A percentile compares a stretch with the other conserved stretches of the same genome.
These are phyloP conservation scores for Neodon shergylaensis DNA, from an alignment of 2,113 vertebrate genomes.

Conservation along the genomic window DNA sequence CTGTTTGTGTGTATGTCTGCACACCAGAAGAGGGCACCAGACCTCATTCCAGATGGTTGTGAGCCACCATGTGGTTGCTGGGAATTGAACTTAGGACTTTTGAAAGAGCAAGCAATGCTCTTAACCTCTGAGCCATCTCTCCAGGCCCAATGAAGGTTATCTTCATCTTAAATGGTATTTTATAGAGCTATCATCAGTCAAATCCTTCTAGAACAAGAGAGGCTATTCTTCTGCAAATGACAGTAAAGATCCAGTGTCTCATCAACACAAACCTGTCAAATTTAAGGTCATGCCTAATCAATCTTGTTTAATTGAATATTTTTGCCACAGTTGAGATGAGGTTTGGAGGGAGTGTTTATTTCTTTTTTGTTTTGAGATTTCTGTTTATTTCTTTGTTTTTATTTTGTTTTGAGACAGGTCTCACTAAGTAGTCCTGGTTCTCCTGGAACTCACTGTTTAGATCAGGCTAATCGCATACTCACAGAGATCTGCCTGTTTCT, in stretches of 20 bases:
- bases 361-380: not conserved
- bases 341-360: not conserved
- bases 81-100: too few relatives aligned
- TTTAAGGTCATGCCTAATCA: slow-evolving; percentile 33
- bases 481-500: not conserved
- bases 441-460: not conserved
- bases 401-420: not conserved
- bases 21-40: too few relatives aligned
- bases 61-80: too few relatives aligned
- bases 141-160: not conserved
- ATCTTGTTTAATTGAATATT: slow-evolving; percentile 28
- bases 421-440: not conserved
- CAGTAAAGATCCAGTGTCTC: not conserved
- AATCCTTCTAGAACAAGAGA: slow-evolving; percentile 19
- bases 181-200: not conserved
- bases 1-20: too few relatives aligned
- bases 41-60: too few relatives aligned
- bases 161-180: slow-evolving; percentile 15
- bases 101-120: too few relatives aligned
- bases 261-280: not conserved
- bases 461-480: not conserved
- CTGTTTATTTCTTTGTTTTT: not conserved
- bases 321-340: slow-evolving; percentile 38
- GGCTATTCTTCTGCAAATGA: slow-evolving; percentile 11
- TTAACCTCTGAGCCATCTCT: too few relatives aligned